Conservation (phyloP, 2,888 invertebrate species). For the Priocnemis perturbator region DNA sequence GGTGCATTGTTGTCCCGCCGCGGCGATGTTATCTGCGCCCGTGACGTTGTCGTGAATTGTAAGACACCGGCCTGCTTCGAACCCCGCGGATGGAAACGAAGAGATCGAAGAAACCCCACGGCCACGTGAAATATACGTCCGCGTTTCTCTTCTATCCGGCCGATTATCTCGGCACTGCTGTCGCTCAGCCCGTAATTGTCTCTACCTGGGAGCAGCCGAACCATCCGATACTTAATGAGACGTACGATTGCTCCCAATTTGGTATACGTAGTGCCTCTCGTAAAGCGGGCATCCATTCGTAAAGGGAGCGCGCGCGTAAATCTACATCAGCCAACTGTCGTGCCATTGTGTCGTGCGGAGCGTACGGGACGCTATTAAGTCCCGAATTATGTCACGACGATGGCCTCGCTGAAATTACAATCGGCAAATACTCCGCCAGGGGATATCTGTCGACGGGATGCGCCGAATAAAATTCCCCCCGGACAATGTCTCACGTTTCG, state of each 20-base stretch:
- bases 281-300: too few relatives aligned
- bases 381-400: too few relatives aligned
- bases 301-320: constrained; percentile 33
- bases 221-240: constrained; percentile 54
- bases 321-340: constrained; percentile 43
- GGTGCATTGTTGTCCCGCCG: constrained; percentile 65
- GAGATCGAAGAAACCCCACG: constrained; percentile 50
- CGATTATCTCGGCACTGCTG: constrained; percentile 51
- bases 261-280: constrained; percentile 36
- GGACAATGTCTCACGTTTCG: too few relatives aligned
- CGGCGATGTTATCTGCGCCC: constrained; percentile 67
- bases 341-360: constrained; percentile 39
- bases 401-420: too few relatives aligned
- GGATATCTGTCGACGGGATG: too few relatives aligned
- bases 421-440: too few relatives aligned
- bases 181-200: constrained; percentile 55
- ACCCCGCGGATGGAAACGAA: constrained; percentile 44
- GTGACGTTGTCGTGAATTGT: constrained; percentile 72
- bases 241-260: constrained; percentile 55
- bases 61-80: constrained; percentile 54
- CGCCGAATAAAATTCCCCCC: too few relatives aligned
- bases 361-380: constrained; percentile 10
- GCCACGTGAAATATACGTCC: constrained; percentile 51
- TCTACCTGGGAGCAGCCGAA: constrained; percentile 25
- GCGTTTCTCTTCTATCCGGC: constrained; percentile 45